These are phyloP conservation scores for Poecile montanus DNA, from an alignment of 2,797 vertebrate genomes.

Conservation along the genomic window DNA sequence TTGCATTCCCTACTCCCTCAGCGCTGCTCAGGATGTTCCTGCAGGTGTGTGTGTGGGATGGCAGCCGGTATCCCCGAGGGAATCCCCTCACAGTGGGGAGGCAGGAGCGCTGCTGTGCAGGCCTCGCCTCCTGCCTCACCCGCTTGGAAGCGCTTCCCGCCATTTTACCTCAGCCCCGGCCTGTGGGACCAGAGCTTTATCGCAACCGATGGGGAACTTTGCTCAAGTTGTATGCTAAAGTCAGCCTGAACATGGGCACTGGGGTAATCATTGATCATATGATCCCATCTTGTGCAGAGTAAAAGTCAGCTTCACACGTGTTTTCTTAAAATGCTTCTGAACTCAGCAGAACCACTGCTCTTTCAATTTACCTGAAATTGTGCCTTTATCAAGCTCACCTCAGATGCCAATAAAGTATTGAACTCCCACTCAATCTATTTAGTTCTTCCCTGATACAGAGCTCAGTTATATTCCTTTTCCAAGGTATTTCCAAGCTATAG, in stretches of 20 bases:
- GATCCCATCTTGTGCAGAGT: not conserved
- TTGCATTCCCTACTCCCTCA: not conserved
- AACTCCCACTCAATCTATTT: not conserved
- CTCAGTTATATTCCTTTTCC: not conserved
- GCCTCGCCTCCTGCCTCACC: not conserved
- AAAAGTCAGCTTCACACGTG: not conserved
- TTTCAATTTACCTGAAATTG: not conserved
- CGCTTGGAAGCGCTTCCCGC: rapidly evolving
- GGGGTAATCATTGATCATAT: not conserved
- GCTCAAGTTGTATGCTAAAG: not conserved
- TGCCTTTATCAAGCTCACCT: not conserved
- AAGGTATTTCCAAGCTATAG: not conserved
- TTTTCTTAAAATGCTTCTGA: not conserved
- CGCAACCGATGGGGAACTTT: rapidly evolving
- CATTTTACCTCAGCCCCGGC: not conserved
- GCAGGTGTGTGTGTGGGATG: not conserved
- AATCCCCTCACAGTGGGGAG: not conserved
- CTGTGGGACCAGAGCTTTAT: not conserved
- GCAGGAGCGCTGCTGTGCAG: not conserved
- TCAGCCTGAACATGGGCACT: not conserved
- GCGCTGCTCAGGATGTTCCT: not conserved
- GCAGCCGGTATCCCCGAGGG: rapidly evolving
- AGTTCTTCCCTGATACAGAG: not conserved
- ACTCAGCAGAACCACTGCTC: not conserved
- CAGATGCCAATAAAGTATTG: not conserved